Base-by-base conservation (phyloP, 1,140 invertebrate species). In the Micrasema longulum region DNA sequence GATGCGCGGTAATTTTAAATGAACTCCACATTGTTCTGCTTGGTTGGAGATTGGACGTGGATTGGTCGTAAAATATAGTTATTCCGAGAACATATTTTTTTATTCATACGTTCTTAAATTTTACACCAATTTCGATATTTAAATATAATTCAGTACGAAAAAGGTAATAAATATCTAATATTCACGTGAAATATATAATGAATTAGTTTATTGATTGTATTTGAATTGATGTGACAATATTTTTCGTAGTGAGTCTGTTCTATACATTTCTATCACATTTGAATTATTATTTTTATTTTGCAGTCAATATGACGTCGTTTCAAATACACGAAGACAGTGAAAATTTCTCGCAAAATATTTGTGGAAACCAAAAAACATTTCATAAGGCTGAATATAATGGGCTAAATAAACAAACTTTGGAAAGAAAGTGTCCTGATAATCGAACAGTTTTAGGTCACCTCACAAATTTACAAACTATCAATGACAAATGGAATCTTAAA, bases 311-410 rank as follows among this genome's bases (percentile, higher is more conserved):
- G 69, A 66, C 63, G 50, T 69, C 69, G 11, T 74, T 75, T 41
- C 55, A 70, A 69, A 75, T 75, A 26, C 74, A 75, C 60, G 74
- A 75, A 43, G 74, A 75, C 20, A 47, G 20, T 16, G 69, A 71
- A 53, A 71, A 71, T 63, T 14, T 38, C 23, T 26, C 22, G 12
- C 16, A 57, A 35, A 66, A 52, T 66, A 14, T 48, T 16, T 35
- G 26, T 36, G 45, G 31, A 50, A 66, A 66, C 38, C n/a, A 60
- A 41, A 60, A 60, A 60, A 11, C 9, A 43, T 41, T 26, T 53
- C 18, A 35, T 16, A 60, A 60, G 18, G 43, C 14, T 5, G 12
- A n/a, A 14, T 22, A 64, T 47, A 31, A 26, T 26, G 22, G 12
- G 22, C 11, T 0, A 23, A 63, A 64, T 47, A 64, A 55, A 68